These are phyloP conservation scores for Xestia sexstrigata DNA, from an alignment of 2,888 invertebrate species.

Conservation along the genomic window DNA sequence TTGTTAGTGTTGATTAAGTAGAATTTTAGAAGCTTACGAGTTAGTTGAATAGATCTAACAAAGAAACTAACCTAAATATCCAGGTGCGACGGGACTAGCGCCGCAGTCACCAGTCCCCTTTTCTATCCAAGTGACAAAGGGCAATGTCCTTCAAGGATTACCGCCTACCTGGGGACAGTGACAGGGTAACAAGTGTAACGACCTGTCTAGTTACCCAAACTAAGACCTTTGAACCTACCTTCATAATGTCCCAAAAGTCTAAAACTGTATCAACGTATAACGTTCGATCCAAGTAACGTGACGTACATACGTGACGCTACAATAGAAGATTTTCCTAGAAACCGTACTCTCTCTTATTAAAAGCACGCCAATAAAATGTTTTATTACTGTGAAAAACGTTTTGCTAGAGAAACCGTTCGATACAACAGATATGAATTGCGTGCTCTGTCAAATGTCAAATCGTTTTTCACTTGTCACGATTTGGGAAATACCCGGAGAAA, in stretches of 20 bases:
- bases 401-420: constrained; percentile 36
- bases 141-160: constrained; percentile 35
- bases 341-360: constrained; percentile 49
- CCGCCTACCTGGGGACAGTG: background rate
- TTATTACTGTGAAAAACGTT: constrained; percentile 40
- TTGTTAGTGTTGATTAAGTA: background rate
- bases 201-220: constrained; percentile 17
- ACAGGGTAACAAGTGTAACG: constrained; percentile 5
- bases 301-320: constrained; percentile 25
- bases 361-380: constrained; percentile 39
- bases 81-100: background rate
- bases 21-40: background rate
- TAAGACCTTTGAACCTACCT: constrained; percentile 38
- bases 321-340: constrained; percentile 31
- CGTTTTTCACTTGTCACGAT: constrained; percentile 13
- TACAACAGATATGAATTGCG: constrained; percentile 45
- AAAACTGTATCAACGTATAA: constrained; percentile 21
- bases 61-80: background rate
- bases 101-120: constrained; percentile 25
- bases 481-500: constrained; percentile 25
- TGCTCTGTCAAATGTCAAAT: constrained; percentile 61
- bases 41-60: background rate
- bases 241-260: constrained; percentile 16
- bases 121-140: constrained; percentile 19
- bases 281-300: constrained; percentile 6